Evolutionary conservation across 1,140 invertebrate genomes (phyloP).

Genomic region (Leucophenga varia): DNA sequence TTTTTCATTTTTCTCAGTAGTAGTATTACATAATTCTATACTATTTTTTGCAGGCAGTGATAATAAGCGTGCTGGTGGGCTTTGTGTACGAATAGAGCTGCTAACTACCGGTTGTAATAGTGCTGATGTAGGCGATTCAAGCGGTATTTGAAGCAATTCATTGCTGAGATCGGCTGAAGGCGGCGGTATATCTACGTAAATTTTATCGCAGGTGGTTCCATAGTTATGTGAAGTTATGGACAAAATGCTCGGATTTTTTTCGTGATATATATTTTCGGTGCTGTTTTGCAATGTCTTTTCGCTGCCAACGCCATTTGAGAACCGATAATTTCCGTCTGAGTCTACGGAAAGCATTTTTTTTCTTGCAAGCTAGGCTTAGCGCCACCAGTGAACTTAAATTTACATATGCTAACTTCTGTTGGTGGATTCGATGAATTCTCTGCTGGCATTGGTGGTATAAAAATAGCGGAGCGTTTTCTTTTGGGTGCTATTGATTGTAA

Average conservation of each 20-base stretch:
- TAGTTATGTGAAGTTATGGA: too few species aligned
- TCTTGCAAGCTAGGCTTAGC: conserved; percentile 83
- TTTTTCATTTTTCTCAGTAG: too few species aligned
- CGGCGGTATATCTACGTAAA: conserved; percentile 54
- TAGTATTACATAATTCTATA: background rate
- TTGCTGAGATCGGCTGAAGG: conserved; percentile 50
- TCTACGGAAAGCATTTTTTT: conserved; percentile 86
- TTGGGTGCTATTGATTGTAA: conserved; percentile 60
- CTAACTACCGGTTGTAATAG: conserved; percentile 31
- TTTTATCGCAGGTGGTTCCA: conserved; percentile 61
- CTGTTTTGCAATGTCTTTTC: conserved; percentile 74
- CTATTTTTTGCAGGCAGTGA: background rate
- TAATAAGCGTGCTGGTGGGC: background rate
- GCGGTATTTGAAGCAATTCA: conserved; percentile 57
- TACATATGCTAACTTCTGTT: conserved; percentile 85
- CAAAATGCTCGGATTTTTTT: too few species aligned
- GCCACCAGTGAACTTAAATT: conserved; percentile 89
- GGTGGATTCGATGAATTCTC: conserved; percentile 72
- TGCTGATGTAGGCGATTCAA: conserved; percentile 49
- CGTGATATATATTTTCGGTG: too few species aligned
- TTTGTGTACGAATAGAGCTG: background rate
- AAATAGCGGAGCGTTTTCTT: conserved; percentile 76
- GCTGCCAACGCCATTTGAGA: conserved; percentile 77
- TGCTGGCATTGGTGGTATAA: conserved; percentile 74
- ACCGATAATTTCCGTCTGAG: conserved; percentile 81